Base-by-base conservation (phyloP, 2,888 invertebrate species). In the Brachypterus glaber region DNA sequence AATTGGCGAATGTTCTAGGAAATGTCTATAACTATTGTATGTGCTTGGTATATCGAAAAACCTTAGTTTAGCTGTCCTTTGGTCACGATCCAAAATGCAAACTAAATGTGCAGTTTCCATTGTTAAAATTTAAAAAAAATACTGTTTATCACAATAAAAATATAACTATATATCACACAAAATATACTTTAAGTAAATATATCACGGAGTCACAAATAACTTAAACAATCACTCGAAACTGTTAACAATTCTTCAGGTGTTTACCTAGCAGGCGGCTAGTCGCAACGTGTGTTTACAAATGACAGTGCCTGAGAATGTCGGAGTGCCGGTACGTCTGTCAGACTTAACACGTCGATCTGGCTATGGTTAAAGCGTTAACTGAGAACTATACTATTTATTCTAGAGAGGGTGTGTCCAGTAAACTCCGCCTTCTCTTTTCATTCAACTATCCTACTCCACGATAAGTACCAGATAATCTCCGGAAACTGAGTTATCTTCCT, bases 1-100 rank as follows among this genome's bases (percentile, higher is more conserved):
- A 33, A 33, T 40, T 18, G 18, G 15, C 13, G 9, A 16, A 24
- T 17, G 29, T 13, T 34, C 21, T 9, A 21, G 21, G 21, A 21
- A 35, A 13, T 16, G 13, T 13, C 12, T 15, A 14, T 34, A 9
- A 13, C 26, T 11, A 9, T 4, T 13, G 17, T 26, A 29, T 24
- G 30, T 37, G 16, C 17, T 17, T 21, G 33, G n/a, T 13, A 9
- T 9, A 9, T 18, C 15, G 26, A 26, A 42, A 34, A 37, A 41
- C 30, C 42, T 42, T 29, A 46, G 35, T 44, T 60, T 62, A 14
- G 60, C 60, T 18, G 64, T 64, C 44, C 64, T 57, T 48, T 59
- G 59, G 43, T 64, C 64, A 24, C 64, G 54, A 37, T 63, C 60
- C 35, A 64, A 48, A 62, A 64, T 64, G 29, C 64, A 63, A 33